These are phyloP conservation scores for Drosophila dunni DNA, from an alignment of 1,140 invertebrate species.

Conservation along the genomic window DNA sequence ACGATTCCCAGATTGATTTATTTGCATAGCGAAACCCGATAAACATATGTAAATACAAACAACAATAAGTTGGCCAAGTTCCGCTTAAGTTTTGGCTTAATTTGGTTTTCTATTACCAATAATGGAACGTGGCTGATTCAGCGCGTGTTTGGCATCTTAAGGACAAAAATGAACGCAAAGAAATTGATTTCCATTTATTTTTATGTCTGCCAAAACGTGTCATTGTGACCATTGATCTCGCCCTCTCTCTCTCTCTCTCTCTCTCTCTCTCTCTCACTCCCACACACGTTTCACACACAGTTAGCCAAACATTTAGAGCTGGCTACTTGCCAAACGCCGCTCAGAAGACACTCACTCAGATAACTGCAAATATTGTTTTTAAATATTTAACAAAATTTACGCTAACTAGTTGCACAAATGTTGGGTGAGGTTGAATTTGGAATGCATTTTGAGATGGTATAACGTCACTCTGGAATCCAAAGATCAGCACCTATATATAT, in stretches of 20 bases:
- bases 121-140: constrained; percentile 3
- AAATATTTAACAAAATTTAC: constrained; percentile 7
- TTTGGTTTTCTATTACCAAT: background rate
- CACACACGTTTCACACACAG: constrained; percentile 28
- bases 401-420: constrained; percentile 36
- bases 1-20: constrained; percentile 44
- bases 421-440: constrained; percentile 33
- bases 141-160: constrained; percentile 29
- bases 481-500: background rate
- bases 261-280: constrained; percentile 10
- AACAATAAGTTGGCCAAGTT: constrained; percentile 19
- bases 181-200: constrained; percentile 24
- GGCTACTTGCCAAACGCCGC: constrained; percentile 39
- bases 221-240: background rate
- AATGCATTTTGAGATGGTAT: background rate
- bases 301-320: constrained; percentile 17
- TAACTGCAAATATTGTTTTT: constrained; percentile 37
- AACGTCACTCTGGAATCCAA: background rate
- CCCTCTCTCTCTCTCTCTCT: too few relatives aligned
- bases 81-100: constrained; percentile 6
- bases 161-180: constrained; percentile 7
- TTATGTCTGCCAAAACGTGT: constrained; percentile 29
- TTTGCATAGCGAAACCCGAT: constrained; percentile 37
- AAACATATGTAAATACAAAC: constrained; percentile 9
- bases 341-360: constrained; percentile 7